These are phyloP conservation scores for Coregonus sp. DNA, from an alignment of 2,797 vertebrate genomes.

Conservation along the genomic window DNA sequence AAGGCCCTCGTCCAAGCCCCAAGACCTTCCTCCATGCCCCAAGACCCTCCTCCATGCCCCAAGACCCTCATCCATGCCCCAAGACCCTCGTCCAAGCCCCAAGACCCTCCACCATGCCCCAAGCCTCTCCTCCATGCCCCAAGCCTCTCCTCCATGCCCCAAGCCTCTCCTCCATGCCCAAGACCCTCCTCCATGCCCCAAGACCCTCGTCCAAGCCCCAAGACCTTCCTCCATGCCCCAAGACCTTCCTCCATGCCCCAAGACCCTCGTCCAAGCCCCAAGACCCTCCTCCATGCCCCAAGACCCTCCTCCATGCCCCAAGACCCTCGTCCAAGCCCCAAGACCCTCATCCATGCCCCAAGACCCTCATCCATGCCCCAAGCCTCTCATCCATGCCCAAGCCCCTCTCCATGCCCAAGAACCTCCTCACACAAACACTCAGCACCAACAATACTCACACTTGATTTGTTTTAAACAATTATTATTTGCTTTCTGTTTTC, in stretches of 20 bases:
- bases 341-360: background rate
- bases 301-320: background rate
- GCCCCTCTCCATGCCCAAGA: no score
- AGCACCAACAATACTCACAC: constrained; percentile 6
- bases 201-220: background rate
- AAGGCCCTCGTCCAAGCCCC: background rate
- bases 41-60: background rate
- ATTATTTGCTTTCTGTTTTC: background rate
- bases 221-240: background rate
- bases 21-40: background rate
- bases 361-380: background rate
- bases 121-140: background rate
- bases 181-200: background rate
- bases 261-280: background rate
- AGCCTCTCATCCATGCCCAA: background rate
- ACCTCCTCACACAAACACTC: background rate
- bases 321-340: background rate
- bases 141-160: background rate
- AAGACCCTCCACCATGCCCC: background rate
- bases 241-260: background rate
- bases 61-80: background rate
- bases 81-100: background rate
- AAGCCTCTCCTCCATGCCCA: background rate
- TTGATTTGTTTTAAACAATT: background rate
- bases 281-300: background rate